Base-by-base conservation (phyloP, 2,797 vertebrate species). In the Parotocinclus haroldoi region DNA sequence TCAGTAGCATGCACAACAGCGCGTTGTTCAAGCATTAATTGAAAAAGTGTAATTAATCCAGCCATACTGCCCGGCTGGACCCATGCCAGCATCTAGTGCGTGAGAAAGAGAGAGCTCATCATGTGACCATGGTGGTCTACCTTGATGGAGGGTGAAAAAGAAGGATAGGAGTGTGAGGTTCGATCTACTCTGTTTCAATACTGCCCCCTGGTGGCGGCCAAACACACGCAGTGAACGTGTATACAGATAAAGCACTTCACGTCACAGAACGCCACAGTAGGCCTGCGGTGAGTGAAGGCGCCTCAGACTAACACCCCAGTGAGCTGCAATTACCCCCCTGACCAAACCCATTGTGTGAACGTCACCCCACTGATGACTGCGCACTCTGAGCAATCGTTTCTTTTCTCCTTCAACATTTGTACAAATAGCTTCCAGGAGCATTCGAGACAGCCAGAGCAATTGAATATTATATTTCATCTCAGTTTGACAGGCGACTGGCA, bases 41-140 rank as follows among this genome's bases (percentile, higher is more conserved):
- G 89, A 91, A 92, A 90, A 90, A 86, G 83, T 90, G 89, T 90
- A 91, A 92, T 91, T 90, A 90, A 92, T 91, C 87, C 84, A 85
- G 82, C 80, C 83, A 83, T 82, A 85, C 86, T 83, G 78, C 67
- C 81, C 80, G 81, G 83, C 86, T 89, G 88, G 87, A 90, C 86
- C 79, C 68, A 82, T 87, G 85, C 88, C 88, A 89, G 72, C 49
- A 66, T 73, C 62, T 42, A 76, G 71, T 72, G 75, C 59, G 36
- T 55, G 56, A 78, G 72, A 83, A 55, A 73, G 58, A 37, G 49
- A 17, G 17, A 51, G 17, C 62, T 50, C 45, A 59, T 66, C 19
- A 51, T 52, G 63, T 55, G 16, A 51, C 44, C 42, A 63, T 73
- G 56, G 50, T 55, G 52, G 51, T 59, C 69, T 56, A 62, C 19